Evolutionary conservation across 1,140 invertebrate species (phyloP), one percentile per base, ranked within the genome.

Genomic region (Delia radicum): DNA sequence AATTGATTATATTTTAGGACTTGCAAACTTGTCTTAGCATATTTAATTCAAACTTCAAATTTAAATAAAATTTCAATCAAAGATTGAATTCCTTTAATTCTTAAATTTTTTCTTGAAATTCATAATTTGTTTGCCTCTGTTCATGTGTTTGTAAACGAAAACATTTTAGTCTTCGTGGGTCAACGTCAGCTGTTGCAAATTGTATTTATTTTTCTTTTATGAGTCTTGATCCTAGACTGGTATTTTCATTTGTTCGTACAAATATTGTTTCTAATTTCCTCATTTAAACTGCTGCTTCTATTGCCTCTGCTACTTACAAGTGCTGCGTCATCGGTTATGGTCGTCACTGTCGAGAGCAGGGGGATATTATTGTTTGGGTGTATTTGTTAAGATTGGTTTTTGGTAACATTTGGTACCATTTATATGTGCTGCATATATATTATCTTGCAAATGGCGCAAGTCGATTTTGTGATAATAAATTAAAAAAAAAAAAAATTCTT

Each of bases 151-250:
- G 31, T 42, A 42, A n/a, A 31, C 46, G 21, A 15, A 4, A n/a
- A n/a, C n/a, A n/a, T 28, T 12, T 61, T 65, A 24, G 65, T 29
- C 65, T 26, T 67, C 72, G 73, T 77, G 65, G 73, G 75, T 69
- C 75, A 77, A 46, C 76, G 76, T 46, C 76, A 77, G 76, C 76
- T 77, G 76, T 71, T 69, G 46, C 42, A 74, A 74, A 76, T 76
- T 76, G 61, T 74, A 65, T 74, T 74, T 76, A 29, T 37, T 74
- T 55, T 55, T 21, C 48, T 55, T 18, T 55, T 55, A 55, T 55
- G 48, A 55, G 48, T 55, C 48, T 55, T 55, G 48, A 55, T 55
- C 48, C 48, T 21, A 55, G n/a, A 55, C 48, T 55, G 48, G 48
- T 55, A 21, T 55, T 55, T 55, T 55, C 48, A 55, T 55, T 55